Percentiles rank a stretch among this genome's conserved stretches.
Conservation (phyloP, 2,113 vertebrate genomes). For the Myotis lucifugus region DNA sequence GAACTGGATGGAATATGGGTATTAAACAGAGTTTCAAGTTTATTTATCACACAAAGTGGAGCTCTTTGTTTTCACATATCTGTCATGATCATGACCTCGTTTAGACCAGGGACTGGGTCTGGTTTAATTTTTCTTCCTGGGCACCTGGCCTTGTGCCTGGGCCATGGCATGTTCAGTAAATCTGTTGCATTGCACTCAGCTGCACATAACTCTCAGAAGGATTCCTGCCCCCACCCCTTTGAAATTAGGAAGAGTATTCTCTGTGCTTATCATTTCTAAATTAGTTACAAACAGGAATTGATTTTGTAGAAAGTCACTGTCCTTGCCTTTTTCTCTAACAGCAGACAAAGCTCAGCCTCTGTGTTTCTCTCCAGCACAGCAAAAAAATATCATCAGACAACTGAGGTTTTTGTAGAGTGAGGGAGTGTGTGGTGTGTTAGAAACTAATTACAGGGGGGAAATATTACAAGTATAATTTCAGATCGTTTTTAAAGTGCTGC, state of each 20-base stretch:
- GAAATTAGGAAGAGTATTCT: not conserved
- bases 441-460: constrained; percentile 38
- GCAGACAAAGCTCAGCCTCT: not conserved
- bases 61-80: not conserved
- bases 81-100: not conserved
- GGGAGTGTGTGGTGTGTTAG: not conserved
- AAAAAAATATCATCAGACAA: not conserved
- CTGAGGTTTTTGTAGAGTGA: not conserved
- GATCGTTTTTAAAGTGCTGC: not conserved
- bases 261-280: not conserved
- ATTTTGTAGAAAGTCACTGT: not conserved
- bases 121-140: not conserved
- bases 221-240: not conserved
- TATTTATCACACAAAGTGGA: not conserved
- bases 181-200: not conserved
- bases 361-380: not conserved
- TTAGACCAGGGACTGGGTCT: not conserved
- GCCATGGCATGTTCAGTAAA: not conserved
- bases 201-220: not conserved
- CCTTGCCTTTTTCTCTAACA: not conserved
- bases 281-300: not conserved
- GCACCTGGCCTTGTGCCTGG: not conserved
- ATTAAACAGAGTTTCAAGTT: not conserved
- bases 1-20: not conserved
- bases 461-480: not conserved